These are phyloP conservation scores for Himantopus leucocephalus DNA, from an alignment of 2,113 vertebrate species.

Conservation along the genomic window DNA sequence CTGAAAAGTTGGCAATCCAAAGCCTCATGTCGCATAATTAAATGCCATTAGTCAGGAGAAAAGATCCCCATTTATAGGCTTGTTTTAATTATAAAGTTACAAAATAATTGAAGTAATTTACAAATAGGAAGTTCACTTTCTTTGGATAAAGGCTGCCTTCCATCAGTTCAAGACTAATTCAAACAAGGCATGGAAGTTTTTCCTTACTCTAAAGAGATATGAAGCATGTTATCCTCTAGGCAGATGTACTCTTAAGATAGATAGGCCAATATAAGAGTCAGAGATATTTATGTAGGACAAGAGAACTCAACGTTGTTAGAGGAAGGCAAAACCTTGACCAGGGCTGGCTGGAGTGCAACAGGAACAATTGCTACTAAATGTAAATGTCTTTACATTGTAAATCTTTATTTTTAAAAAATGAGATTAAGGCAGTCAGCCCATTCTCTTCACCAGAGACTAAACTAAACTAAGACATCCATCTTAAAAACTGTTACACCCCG, in stretches of 20 bases:
- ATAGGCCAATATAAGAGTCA: not conserved
- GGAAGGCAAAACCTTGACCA: not conserved
- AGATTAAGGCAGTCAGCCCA: not conserved
- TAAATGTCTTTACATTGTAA: not conserved
- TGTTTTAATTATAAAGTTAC: conserved; percentile 34
- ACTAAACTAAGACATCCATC: not conserved
- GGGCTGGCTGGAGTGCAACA: not conserved
- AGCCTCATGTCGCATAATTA: not conserved
- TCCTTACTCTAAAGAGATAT: not conserved
- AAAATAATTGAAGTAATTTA: conserved; percentile 2
- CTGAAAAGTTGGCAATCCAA: not conserved
- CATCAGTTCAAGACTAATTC: not conserved
- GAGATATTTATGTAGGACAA: not conserved
- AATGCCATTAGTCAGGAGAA: not conserved
- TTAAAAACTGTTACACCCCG: not conserved
- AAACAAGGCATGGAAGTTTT: not conserved
- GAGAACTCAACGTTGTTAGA: not conserved
- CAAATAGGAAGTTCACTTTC: not conserved
- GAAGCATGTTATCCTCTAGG: not conserved
- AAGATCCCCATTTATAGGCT: not conserved
- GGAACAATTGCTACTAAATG: not conserved
- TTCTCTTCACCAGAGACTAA: not conserved
- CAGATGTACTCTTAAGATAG: not conserved
- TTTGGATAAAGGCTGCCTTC: not conserved
- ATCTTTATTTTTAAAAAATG: not conserved